These are phyloP conservation scores for Tricholauxania praeusta DNA, from an alignment of 2,888 invertebrate genomes.

Conservation along the genomic window DNA sequence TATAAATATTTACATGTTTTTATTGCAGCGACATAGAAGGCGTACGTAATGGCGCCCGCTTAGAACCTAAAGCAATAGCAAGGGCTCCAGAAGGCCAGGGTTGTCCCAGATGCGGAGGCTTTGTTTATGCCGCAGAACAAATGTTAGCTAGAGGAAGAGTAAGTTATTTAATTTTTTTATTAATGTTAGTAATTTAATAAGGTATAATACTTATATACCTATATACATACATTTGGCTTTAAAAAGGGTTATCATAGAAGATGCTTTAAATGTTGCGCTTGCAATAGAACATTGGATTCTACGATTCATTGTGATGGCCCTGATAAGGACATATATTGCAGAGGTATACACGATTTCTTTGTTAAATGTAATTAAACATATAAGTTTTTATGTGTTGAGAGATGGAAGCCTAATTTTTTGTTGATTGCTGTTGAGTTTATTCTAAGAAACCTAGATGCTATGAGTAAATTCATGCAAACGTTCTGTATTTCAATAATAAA, in stretches of 20 bases:
- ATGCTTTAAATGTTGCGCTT: slow-evolving; percentile 90
- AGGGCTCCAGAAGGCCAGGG: slow-evolving; percentile 88
- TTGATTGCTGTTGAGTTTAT: no score
- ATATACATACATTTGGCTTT: background rate
- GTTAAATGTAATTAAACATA: background rate
- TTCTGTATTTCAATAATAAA: no score
- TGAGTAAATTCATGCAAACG: no score
- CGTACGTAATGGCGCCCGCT: slow-evolving; percentile 74
- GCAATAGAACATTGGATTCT: slow-evolving; percentile 87
- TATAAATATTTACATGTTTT: no score
- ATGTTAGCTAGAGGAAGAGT: slow-evolving; percentile 92
- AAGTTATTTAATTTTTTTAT: slow-evolving; percentile 66
- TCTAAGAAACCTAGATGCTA: no score
- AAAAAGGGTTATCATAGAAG: slow-evolving; percentile 86
- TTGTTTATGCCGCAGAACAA: slow-evolving; percentile 91
- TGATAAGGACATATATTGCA: slow-evolving; percentile 91
- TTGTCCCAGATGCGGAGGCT: slow-evolving; percentile 90
- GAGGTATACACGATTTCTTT: slow-evolving; percentile 72
- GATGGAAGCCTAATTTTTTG: no score
- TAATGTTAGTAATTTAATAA: no score
- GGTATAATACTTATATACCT: no score
- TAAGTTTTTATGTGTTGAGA: background rate
- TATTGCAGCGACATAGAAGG: slow-evolving; percentile 50
- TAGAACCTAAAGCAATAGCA: slow-evolving; percentile 80
- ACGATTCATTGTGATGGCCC: slow-evolving; percentile 93